These are phyloP conservation scores for Lasioglossum marginatum DNA, from an alignment of 2,888 invertebrate species.

Conservation along the genomic window DNA sequence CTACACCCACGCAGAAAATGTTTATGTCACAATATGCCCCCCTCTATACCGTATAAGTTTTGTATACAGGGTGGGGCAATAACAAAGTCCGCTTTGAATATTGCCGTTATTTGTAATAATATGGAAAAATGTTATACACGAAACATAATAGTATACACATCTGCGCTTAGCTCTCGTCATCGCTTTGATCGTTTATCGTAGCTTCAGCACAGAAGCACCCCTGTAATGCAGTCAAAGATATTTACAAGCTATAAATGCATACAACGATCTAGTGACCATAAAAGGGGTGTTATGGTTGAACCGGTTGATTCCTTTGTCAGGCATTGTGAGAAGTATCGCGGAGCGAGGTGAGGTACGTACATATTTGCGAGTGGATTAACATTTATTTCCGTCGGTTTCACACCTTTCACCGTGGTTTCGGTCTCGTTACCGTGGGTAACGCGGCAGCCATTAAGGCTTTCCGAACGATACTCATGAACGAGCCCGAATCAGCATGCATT, in stretches of 20 bases:
- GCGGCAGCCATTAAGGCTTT: conserved; percentile 32
- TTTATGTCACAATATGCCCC: too few relatives aligned
- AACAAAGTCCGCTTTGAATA: too few relatives aligned
- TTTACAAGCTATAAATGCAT: background rate
- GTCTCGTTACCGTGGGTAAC: conserved; percentile 21
- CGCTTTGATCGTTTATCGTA: background rate
- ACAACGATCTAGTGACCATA: background rate
- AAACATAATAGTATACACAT: background rate
- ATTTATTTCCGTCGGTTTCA: background rate
- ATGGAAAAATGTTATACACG: too few relatives aligned
- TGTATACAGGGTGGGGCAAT: too few relatives aligned
- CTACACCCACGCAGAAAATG: too few relatives aligned
- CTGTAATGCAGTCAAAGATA: background rate
- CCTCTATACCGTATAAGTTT: too few relatives aligned
- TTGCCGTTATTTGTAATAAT: too few relatives aligned
- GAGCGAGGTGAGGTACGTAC: background rate
- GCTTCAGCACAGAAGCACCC: background rate
- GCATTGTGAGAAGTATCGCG: background rate
- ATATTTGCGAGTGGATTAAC: background rate
- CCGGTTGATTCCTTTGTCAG: background rate
- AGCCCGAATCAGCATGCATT: conserved; percentile 14
- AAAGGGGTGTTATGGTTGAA: background rate
- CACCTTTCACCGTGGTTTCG: background rate
- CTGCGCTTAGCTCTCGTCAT: background rate
- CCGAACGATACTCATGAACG: conserved; percentile 24